Evolutionary conservation across 2,888 invertebrate genomes (phyloP).

Genomic region (Axea sp.): DNA sequence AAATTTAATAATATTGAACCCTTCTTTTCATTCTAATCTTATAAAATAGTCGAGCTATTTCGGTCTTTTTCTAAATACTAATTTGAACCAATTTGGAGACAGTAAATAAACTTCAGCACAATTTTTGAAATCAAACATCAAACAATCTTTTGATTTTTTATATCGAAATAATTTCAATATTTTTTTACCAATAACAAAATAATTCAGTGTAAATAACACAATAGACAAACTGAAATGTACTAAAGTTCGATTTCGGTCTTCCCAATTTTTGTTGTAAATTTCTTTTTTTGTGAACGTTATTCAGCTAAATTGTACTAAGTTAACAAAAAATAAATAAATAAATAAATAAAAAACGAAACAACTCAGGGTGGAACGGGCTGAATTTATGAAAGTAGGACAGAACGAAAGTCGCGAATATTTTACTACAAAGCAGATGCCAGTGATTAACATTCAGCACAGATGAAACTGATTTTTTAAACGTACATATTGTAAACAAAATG

Average conservation of each 20-base stretch:
- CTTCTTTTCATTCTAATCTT: slow-evolving; percentile 25
- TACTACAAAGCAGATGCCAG: slow-evolving; percentile 20
- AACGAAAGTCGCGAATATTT: slow-evolving; percentile 43
- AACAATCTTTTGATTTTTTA: slow-evolving; percentile 15
- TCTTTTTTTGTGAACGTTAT: no score
- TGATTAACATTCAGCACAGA: slow-evolving; percentile 8
- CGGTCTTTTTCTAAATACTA: slow-evolving; percentile 12
- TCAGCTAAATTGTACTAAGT: no score
- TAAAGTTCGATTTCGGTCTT: slow-evolving; percentile 8
- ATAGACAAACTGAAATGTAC: no score
- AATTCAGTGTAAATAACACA: neutral
- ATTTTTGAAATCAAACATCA: slow-evolving; percentile 3
- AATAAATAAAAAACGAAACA: slow-evolving; percentile 26
- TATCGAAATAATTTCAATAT: slow-evolving; percentile 14
- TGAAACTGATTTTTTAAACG: slow-evolving; percentile 9
- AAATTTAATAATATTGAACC: neutral
- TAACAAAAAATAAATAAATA: no score
- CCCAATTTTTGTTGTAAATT: neutral
- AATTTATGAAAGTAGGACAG: slow-evolving; percentile 49
- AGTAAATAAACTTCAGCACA: slow-evolving; percentile 7
- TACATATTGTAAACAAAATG: neutral
- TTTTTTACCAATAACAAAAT: neutral
- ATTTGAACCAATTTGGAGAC: slow-evolving; percentile 9
- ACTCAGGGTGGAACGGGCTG: slow-evolving; percentile 59
- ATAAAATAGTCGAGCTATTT: slow-evolving; percentile 16